Conservation (phyloP, 2,797 vertebrate species). For the Numenius phaeopus region DNA sequence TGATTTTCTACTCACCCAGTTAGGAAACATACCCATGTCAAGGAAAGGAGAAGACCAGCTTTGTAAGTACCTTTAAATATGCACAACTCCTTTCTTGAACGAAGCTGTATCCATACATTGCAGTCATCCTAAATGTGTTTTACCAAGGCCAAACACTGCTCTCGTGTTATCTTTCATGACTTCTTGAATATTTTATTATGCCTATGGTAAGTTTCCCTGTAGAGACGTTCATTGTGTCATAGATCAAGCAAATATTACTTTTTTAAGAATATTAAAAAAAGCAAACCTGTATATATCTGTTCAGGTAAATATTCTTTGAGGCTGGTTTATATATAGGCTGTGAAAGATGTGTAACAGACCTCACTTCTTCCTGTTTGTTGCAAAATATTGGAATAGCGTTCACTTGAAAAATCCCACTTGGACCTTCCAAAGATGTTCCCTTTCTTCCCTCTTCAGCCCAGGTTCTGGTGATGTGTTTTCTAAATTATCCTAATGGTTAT, state of each 20-base stretch:
- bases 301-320: slow-evolving; percentile 62
- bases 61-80: slow-evolving; percentile 56
- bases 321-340: slow-evolving; percentile 45
- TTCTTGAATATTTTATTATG: slow-evolving; percentile 67
- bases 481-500: slow-evolving; percentile 67
- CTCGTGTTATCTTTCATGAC: slow-evolving; percentile 55
- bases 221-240: slow-evolving; percentile 69
- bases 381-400: slow-evolving; percentile 57
- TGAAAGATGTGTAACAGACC: slow-evolving; percentile 45
- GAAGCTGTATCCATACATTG: slow-evolving; percentile 49
- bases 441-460: slow-evolving; percentile 44
- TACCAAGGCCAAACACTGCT: slow-evolving; percentile 28
- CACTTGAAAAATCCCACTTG: slow-evolving; percentile 55
- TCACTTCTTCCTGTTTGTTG: slow-evolving; percentile 45
- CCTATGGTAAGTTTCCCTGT: slow-evolving; percentile 57
- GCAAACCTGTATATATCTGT: slow-evolving; percentile 27
- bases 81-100: slow-evolving; percentile 55
- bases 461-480: slow-evolving; percentile 67
- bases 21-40: neutral
- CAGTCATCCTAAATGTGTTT: slow-evolving; percentile 46
- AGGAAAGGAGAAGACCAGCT: slow-evolving; percentile 59
- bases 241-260: slow-evolving; percentile 73
- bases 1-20: slow-evolving; percentile 26
- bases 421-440: slow-evolving; percentile 65
- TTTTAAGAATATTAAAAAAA: slow-evolving; percentile 56